These are phyloP conservation scores for Zeuzera pyrina DNA, from an alignment of 2,888 invertebrate genomes.

Conservation along the genomic window DNA sequence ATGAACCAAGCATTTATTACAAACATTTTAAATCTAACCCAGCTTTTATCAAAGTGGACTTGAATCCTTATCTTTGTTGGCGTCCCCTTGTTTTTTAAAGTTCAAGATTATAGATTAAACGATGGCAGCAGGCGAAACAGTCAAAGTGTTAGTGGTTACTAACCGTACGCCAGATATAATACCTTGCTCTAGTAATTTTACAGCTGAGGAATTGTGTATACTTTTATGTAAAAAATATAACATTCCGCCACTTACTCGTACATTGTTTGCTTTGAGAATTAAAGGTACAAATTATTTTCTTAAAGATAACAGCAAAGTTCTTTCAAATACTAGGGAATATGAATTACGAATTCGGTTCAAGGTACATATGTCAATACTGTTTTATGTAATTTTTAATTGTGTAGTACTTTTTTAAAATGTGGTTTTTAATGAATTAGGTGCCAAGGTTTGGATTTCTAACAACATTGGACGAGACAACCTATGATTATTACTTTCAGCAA, in stretches of 20 bases:
- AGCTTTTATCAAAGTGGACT: slow-evolving; percentile 31
- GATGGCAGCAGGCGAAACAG: slow-evolving; percentile 56
- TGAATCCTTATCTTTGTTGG: slow-evolving; percentile 39
- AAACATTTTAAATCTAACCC: too few relatives aligned
- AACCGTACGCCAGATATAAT: slow-evolving; percentile 47
- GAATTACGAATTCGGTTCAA: slow-evolving; percentile 88
- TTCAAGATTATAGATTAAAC: slow-evolving; percentile 40
- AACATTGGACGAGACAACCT: slow-evolving; percentile 81
- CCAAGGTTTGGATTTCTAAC: slow-evolving; percentile 75
- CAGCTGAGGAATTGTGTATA: slow-evolving; percentile 81
- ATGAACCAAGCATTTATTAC: too few relatives aligned
- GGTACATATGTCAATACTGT: slow-evolving; percentile 37
- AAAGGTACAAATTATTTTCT: slow-evolving; percentile 78
- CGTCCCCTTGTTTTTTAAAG: slow-evolving; percentile 52
- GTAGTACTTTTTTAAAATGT: too few relatives aligned
- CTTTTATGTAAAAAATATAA: slow-evolving; percentile 79
- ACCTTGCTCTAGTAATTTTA: slow-evolving; percentile 51
- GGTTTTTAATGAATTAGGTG: slow-evolving; percentile 39
- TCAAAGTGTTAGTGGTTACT: slow-evolving; percentile 56
- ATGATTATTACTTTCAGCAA: slow-evolving; percentile 90
- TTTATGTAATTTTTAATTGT: too few relatives aligned
- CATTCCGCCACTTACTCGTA: slow-evolving; percentile 83
- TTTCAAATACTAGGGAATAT: slow-evolving; percentile 68
- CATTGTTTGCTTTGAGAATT: slow-evolving; percentile 83
- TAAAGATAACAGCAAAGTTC: slow-evolving; percentile 71